Evolutionary conservation across 1,140 invertebrate genomes (phyloP), one percentile per base, ranked within the genome.

Genomic region (Microplitis mediator): DNA sequence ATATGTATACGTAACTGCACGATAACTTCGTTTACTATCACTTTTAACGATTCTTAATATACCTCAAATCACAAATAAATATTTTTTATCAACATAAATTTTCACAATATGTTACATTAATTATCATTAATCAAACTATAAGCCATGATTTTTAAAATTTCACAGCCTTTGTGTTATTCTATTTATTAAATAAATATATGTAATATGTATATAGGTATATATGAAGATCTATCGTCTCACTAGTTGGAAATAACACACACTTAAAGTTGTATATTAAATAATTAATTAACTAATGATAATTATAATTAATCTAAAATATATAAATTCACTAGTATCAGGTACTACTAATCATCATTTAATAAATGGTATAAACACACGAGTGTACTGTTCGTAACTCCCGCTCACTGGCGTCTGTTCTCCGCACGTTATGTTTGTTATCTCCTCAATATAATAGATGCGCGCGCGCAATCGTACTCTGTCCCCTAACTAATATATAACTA

Each of bases 381-480:
- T 35, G 60, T 62, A 14, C 60, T 36, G 60, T 62, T 62, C 60
- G 9, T 34, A 62, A 62, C 60, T 62, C 60, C 32, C 60, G 60
- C 60, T 35, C 60, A 6, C 34, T 35, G 31, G 35, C 60, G 34
- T 62, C 60, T 62, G 31, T 62, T 62, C 56, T 23, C 56, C 56
- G 16, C 56, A 31, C 56, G 56, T 9, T 16, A 58, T 23, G 16
- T 32, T 58, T 58, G 23, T 58, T 58, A 58, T 58, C 56, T 58
- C 39, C 39, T 45, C 39, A 45, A 31, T 23, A 31, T 31, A 31
- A 9, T 58, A 31, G 56, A 58, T 58, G 14, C 56, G 56, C 56
- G 56, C 56, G 56, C 56, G 56, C 56, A 58, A 58, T 58, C 16
- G 56, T 58, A 58, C 31, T 58, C 56, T 58, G 56, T 58, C 23